Conservation (phyloP, 1,140 invertebrate genomes). For the Zaprionus ornatus region DNA sequence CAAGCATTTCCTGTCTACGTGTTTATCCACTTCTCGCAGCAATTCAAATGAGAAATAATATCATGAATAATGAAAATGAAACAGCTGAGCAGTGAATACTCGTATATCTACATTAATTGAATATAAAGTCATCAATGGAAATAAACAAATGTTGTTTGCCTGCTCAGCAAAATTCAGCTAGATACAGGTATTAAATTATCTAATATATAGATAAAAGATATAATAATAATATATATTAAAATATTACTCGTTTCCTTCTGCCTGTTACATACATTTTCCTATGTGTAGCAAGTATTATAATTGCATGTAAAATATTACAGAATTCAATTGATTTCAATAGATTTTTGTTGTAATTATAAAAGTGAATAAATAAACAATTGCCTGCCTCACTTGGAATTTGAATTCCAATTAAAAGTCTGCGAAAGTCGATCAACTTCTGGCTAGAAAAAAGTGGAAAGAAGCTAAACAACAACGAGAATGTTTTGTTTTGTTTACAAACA, state of each 20-base stretch:
- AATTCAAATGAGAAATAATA: constrained; percentile 1
- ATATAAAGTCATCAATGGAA: not conserved
- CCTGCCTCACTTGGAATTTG: constrained; percentile 2
- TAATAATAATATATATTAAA: no score
- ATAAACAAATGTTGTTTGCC: no score
- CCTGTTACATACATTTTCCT: no score
- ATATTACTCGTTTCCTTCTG: no score
- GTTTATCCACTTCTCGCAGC: constrained; percentile 13
- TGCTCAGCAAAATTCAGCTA: no score
- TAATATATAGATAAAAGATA: no score
- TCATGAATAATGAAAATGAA: not conserved
- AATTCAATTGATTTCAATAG: not conserved
- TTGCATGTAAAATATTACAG: not conserved
- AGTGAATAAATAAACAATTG: not conserved
- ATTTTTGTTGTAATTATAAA: not conserved
- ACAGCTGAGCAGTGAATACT: no score
- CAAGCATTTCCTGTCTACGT: constrained; percentile 33
- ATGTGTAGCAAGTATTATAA: no score
- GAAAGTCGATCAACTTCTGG: constrained; percentile 19
- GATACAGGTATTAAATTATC: no score
- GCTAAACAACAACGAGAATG: constrained; percentile 18
- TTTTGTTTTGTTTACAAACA: constrained; percentile 49
- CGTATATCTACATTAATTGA: not conserved
- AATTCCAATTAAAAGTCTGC: constrained; percentile 5
- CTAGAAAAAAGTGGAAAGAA: not conserved